These are phyloP conservation scores for Polypedilum pembai DNA, from an alignment of 1,140 invertebrate genomes.

Conservation along the genomic window DNA sequence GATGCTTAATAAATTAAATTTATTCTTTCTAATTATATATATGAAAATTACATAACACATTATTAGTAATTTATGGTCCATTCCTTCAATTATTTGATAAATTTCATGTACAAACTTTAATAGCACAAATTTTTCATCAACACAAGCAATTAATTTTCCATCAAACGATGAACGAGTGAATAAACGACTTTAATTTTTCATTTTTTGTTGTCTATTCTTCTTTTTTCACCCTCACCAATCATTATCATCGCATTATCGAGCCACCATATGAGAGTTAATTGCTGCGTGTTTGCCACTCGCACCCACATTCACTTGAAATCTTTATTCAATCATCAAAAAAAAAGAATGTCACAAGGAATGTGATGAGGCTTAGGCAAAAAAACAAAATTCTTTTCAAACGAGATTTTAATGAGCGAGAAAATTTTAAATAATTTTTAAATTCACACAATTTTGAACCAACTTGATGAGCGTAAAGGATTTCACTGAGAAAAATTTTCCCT, in stretches of 20 bases:
- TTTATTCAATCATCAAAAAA: background rate
- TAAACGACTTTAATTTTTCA: conserved; percentile 18
- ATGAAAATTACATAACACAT: no score
- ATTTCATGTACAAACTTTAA: background rate
- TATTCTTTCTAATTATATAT: no score
- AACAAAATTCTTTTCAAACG: no score
- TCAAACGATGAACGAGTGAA: background rate
- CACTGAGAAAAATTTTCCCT: background rate
- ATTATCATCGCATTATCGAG: background rate
- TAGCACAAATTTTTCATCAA: background rate
- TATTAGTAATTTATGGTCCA: background rate
- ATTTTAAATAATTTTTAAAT: background rate
- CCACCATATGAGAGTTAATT: conserved; percentile 1
- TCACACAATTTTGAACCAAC: background rate
- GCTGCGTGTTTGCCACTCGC: background rate
- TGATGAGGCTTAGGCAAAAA: background rate
- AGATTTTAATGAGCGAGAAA: background rate
- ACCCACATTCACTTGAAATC: background rate
- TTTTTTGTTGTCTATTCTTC: background rate
- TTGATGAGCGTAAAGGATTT: background rate
- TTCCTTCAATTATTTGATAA: conserved; percentile 1
- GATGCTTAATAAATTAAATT: no score
- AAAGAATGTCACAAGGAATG: background rate
- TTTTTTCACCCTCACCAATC: background rate
- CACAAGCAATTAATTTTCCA: background rate